Evolutionary conservation across 2,113 vertebrate species (phyloP).

Genomic region (Halichoeres trimaculatus): DNA sequence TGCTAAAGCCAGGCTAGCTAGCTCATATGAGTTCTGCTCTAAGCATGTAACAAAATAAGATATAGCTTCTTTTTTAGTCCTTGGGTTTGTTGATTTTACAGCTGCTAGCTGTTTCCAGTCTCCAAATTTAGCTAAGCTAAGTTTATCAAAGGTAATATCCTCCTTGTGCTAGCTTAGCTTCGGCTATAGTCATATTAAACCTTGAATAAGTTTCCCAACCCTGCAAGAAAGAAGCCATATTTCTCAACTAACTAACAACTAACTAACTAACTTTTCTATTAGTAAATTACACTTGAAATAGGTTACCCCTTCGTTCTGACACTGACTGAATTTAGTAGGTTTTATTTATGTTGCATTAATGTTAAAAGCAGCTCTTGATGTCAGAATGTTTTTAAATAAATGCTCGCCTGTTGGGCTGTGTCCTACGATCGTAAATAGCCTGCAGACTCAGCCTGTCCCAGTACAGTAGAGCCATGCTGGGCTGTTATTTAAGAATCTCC

Average conservation of each 20-base stretch:
- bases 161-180: neutral
- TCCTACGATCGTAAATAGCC: slow-evolving; percentile 52
- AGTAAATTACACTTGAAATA: neutral
- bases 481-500: slow-evolving; percentile 70
- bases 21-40: too few relatives aligned
- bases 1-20: too few relatives aligned
- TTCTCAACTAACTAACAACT: too few relatives aligned
- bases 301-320: neutral
- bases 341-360: slow-evolving; percentile 15
- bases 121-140: neutral
- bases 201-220: too few relatives aligned
- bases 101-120: neutral
- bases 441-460: slow-evolving; percentile 29
- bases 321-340: neutral
- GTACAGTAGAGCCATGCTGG: slow-evolving; percentile 55
- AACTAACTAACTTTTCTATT: too few relatives aligned
- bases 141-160: neutral
- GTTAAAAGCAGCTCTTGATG: slow-evolving; percentile 2
- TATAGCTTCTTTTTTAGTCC: too few relatives aligned
- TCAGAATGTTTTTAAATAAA: slow-evolving; percentile 34
- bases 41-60: too few relatives aligned
- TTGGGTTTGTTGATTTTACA: too few relatives aligned
- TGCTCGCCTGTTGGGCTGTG: slow-evolving; percentile 23
- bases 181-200: too few relatives aligned
- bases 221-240: too few relatives aligned